Evolutionary conservation across 2,113 vertebrate genomes (phyloP).

Genomic region (Sinosuthora webbiana): DNA sequence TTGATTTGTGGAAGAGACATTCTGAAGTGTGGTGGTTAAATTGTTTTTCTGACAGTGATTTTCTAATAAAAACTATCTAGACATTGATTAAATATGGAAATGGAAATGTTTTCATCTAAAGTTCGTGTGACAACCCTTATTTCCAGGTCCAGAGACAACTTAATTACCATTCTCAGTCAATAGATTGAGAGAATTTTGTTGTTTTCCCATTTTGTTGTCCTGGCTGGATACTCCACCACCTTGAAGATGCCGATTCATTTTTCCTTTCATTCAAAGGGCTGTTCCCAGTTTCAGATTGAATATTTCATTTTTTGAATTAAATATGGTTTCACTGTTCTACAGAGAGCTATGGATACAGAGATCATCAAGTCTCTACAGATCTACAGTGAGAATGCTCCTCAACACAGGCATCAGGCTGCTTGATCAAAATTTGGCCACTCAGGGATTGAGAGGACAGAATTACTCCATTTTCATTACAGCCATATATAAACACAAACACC

Average conservation of each 20-base stretch:
- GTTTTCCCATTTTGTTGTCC: neutral
- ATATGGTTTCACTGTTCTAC: neutral
- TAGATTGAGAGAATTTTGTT: neutral
- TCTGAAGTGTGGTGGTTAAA: neutral
- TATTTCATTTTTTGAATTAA: neutral
- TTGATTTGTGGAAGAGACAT: neutral
- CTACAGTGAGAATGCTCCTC: neutral
- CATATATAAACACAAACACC: rapidly evolving
- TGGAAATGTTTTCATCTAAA: neutral
- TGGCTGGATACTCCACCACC: neutral
- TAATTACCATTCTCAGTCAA: neutral
- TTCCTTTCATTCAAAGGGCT: neutral
- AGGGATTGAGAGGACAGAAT: neutral
- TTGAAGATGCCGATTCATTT: neutral
- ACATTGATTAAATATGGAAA: neutral
- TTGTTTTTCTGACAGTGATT: neutral
- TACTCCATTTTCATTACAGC: neutral
- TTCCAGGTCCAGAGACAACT: neutral
- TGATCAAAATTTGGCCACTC: neutral
- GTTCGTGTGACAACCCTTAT: neutral
- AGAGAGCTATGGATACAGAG: neutral
- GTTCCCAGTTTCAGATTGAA: neutral
- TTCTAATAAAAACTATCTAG: neutral
- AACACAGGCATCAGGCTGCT: neutral
- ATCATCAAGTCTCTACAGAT: neutral